Evolutionary conservation across 1,140 invertebrate species (phyloP).

Genomic region (Rhynchophorus ferrugineus): DNA sequence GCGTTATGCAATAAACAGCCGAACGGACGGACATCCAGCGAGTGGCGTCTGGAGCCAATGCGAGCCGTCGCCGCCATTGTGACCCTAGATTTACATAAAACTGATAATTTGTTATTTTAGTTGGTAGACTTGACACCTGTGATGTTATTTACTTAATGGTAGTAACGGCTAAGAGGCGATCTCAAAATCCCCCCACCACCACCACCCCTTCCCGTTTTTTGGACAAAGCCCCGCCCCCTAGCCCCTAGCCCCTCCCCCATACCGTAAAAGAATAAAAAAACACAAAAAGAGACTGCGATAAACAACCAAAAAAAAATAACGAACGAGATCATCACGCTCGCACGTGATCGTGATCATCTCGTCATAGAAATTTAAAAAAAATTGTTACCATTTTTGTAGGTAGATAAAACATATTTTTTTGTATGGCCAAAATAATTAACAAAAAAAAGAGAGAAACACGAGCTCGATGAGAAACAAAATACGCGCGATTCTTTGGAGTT

Average conservation of each 20-base stretch:
- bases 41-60: slow-evolving; percentile 33
- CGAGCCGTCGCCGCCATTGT: slow-evolving; percentile 26
- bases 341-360: slow-evolving; percentile 38
- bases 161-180: slow-evolving; percentile 1
- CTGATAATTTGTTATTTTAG: slow-evolving; percentile 27
- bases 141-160: slow-evolving; percentile 27
- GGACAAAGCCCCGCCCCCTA: too few species aligned
- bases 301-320: slow-evolving; percentile 40
- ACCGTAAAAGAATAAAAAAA: slow-evolving; percentile 28
- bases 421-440: slow-evolving; percentile 29
- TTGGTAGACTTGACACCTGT: slow-evolving; percentile 28
- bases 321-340: slow-evolving; percentile 29
- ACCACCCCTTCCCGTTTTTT: too few species aligned
- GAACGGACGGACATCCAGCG: slow-evolving; percentile 30
- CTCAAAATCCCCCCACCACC: neutral
- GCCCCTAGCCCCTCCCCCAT: slow-evolving; percentile 5
- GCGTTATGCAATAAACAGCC: slow-evolving; percentile 71
- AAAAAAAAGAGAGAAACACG: neutral
- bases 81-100: slow-evolving; percentile 17
- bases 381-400: slow-evolving; percentile 40
- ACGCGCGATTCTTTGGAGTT: neutral
- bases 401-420: slow-evolving; percentile 38
- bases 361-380: slow-evolving; percentile 33
- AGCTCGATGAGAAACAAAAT: neutral
- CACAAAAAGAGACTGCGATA: slow-evolving; percentile 42